A percentile compares a stretch with the other conserved stretches of the same genome.
Evolutionary conservation across 2,113 vertebrate genomes (phyloP).

Genomic region (Misgurnus mizolepis): DNA sequence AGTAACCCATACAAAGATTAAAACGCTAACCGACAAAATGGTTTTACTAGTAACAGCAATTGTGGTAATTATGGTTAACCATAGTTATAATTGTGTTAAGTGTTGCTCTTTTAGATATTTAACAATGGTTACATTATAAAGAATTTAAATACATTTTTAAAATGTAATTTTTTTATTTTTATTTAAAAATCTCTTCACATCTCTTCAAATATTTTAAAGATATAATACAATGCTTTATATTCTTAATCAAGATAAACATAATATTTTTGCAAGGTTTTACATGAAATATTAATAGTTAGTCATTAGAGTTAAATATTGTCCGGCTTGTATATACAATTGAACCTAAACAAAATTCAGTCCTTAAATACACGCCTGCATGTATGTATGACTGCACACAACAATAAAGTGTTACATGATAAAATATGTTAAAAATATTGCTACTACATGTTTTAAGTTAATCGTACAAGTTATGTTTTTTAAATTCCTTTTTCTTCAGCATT

Average conservation of each 20-base stretch:
- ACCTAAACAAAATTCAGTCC: background rate
- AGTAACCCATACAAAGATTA: background rate
- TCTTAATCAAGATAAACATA: background rate
- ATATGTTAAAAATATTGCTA: background rate
- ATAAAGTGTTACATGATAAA: background rate
- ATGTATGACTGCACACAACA: background rate
- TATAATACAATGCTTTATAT: too few relatives aligned
- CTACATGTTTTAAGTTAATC: background rate
- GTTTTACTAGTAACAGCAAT: background rate
- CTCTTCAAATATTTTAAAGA: too few relatives aligned
- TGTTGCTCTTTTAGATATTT: background rate
- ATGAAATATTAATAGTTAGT: background rate
- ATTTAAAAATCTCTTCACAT: too few relatives aligned
- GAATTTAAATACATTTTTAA: too few relatives aligned
- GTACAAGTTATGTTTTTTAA: background rate
- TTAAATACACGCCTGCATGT: background rate
- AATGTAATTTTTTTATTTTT: too few relatives aligned
- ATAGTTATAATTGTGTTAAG: too few relatives aligned
- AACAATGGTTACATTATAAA: too few relatives aligned
- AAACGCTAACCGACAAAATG: too few relatives aligned
- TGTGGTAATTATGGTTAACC: too few relatives aligned
- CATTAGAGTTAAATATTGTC: slow-evolving; percentile 3
- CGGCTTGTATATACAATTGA: too few relatives aligned
- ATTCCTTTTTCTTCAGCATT: slow-evolving; percentile 32
- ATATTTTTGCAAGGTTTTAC: background rate